Conservation (phyloP, 2,888 invertebrate genomes). For the Pogonocherus hispidulus region DNA sequence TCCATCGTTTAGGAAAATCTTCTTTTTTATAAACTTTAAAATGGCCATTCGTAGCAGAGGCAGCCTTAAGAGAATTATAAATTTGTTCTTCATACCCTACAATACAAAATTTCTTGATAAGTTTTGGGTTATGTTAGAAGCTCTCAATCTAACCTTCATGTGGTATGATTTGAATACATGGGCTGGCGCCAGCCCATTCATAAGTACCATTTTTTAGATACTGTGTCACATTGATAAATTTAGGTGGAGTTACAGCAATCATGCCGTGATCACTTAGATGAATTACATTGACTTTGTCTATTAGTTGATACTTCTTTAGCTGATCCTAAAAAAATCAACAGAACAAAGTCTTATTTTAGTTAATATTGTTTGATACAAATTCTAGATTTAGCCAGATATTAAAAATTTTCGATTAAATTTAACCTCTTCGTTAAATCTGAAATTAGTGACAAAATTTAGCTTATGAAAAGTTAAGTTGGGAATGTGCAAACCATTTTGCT, state of each 20-base stretch:
- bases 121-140: too few relatives aligned
- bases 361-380: background rate
- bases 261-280: constrained; percentile 84
- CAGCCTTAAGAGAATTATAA: constrained; percentile 69
- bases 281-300: constrained; percentile 74
- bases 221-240: constrained; percentile 72
- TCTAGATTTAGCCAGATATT: too few relatives aligned
- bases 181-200: constrained; percentile 70
- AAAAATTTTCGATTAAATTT: too few relatives aligned
- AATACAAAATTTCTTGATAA: constrained; percentile 29
- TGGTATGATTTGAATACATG: constrained; percentile 75
- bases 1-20: constrained; percentile 75
- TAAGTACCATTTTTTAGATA: constrained; percentile 71
- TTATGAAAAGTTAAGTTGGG: too few relatives aligned
- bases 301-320: constrained; percentile 70
- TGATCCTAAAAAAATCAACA: constrained; percentile 62
- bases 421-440: too few relatives aligned
- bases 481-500: too few relatives aligned
- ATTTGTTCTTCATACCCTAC: constrained; percentile 69
- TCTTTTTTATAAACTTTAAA: constrained; percentile 74
- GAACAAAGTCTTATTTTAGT: too few relatives aligned
- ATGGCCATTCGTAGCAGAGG: constrained; percentile 65
- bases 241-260: constrained; percentile 70
- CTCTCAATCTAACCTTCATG: constrained; percentile 66
- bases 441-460: too few relatives aligned